Conservation (phyloP, 2,797 vertebrate genomes). For the Sorex maritimensis region DNA sequence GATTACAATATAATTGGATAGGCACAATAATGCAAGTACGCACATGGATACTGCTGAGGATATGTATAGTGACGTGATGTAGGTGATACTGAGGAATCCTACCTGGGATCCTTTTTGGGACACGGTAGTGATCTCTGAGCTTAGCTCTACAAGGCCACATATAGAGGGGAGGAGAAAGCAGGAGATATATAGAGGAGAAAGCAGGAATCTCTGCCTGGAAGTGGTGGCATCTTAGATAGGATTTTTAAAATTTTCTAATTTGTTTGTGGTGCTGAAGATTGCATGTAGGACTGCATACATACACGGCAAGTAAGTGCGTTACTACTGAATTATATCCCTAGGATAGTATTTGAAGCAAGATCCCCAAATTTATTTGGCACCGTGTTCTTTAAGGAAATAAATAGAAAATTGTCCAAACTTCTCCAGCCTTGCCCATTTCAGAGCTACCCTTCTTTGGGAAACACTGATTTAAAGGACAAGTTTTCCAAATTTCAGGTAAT, state of each 20-base stretch:
- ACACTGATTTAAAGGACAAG: conserved; percentile 43
- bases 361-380: too few species aligned
- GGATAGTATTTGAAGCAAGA: too few species aligned
- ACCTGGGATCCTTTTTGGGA: neutral
- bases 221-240: neutral
- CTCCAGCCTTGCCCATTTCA: too few species aligned
- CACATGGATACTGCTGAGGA: neutral
- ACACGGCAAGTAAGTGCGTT: too few species aligned
- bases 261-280: too few species aligned
- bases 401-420: too few species aligned
- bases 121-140: neutral
- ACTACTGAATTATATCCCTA: too few species aligned
- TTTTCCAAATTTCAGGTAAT: conserved; percentile 47
- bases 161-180: neutral
- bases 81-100: neutral
- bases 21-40: neutral
- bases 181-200: too few species aligned
- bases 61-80: neutral
- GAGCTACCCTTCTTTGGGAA: too few species aligned
- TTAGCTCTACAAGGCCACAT: neutral
- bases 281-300: too few species aligned
- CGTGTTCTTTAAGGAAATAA: too few species aligned
- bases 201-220: conserved; percentile 21
- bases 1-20: neutral
- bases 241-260: too few species aligned